Base-by-base conservation (phyloP, 1,140 invertebrate genomes). In the Streblospio benedicti region DNA sequence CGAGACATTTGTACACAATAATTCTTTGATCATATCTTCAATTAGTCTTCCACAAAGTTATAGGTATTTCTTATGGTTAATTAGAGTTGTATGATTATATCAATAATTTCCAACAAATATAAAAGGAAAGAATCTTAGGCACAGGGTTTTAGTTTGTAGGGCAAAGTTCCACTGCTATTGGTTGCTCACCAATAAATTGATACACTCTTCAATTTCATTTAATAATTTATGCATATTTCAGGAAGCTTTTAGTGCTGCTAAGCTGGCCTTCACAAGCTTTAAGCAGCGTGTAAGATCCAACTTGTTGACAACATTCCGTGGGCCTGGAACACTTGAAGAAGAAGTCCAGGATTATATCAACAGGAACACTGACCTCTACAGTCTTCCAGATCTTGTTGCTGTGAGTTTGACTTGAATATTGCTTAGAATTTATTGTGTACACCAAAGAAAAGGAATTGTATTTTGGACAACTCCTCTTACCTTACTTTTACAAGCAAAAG, bases 321-420 rank as follows among this genome's bases (percentile, higher is more conserved):
- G 75, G 6, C 74, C 76, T 3, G 73, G 74, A 43, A 76, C 76
- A 0, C 63, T 78, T n/a, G 76, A 78, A 56, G 75, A 78, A 57
- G 73, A 73, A 41, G 72, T 76, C 20, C 76, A 78, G 55, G 72
- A 76, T 52, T 76, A 78, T 56, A 69, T 78, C 65, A 77, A 78
- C 65, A 60, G 74, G 14, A 76, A 78, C 64, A 71, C 71, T 41
- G 76, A 78, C 62, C 67, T 75, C 0, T 76, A 71, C 53, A 75
- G 77, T 62, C 66, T 76, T 1, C 69, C 74, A 30, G 69, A 64
- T 49, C 67, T 78, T 63, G 71, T 76, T 9, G 62, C 70, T 18
- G 76, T 78, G 66, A 69, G 72, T 69, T 32, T 35, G 2, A 30
- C 4, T 5, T 32, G 12, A 31, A 44, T 6, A 47, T 16, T 23